Percentiles rank a stretch among this genome's conserved stretches.
These are phyloP conservation scores for Cottus gobio DNA, from an alignment of 2,113 vertebrate species.

Conservation along the genomic window DNA sequence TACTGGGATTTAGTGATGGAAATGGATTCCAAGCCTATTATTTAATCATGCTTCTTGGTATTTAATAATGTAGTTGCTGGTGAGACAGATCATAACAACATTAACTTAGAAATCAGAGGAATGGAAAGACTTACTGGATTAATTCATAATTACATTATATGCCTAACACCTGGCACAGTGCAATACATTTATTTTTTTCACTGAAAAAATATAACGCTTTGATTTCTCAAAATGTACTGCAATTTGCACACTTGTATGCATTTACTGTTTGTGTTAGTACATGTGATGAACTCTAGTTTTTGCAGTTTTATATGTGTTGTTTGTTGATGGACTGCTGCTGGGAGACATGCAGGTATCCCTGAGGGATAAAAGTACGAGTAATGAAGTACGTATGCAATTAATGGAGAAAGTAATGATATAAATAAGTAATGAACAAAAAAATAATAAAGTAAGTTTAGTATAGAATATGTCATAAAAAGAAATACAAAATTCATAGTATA, in stretches of 20 bases:
- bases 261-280: background rate
- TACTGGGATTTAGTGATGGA: constrained; percentile 33
- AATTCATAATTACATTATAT: background rate
- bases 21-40: constrained; percentile 37
- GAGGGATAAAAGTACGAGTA: background rate
- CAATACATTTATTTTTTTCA: background rate
- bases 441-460: background rate
- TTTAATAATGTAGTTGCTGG: constrained; percentile 61
- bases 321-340: background rate
- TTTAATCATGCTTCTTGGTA: constrained; percentile 48
- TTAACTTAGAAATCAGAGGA: constrained; percentile 22
- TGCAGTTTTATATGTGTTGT: background rate
- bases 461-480: no score
- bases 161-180: background rate
- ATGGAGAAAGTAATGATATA: background rate
- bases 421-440: background rate
- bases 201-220: background rate
- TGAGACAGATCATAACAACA: constrained; percentile 46
- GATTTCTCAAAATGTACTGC: background rate
- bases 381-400: background rate
- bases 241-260: background rate
- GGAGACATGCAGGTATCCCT: background rate
- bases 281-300: background rate
- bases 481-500: no score
- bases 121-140: background rate